Base-by-base conservation (phyloP, 2,113 vertebrate species). In the Gadus macrocephalus region DNA sequence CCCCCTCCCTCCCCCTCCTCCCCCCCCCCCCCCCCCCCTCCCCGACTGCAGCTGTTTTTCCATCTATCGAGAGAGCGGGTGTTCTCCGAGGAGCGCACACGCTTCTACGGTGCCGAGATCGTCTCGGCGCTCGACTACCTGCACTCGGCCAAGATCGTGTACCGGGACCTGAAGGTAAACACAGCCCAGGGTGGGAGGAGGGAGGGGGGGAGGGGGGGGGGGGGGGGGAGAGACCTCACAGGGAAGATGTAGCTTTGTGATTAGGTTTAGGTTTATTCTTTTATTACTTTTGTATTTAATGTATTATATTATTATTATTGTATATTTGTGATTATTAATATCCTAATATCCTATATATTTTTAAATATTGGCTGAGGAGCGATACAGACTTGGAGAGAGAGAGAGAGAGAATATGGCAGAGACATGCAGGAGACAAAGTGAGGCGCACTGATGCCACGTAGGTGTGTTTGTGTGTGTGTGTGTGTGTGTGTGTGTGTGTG, bases 21-120 rank as follows among this genome's bases (percentile, higher is more conserved):
- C 17, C 66, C 22, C 31, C 19, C 19, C 56, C 15, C 55, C 15
- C 15, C n/a, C 20, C 12, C 49, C n/a, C 22, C 56, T 55, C 76
- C 4, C 77, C 78, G 94, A 95, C 94, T 91, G 94, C 96, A 98
- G 97, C 97, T 98, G 97, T 99, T 99, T 97, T 98, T 98, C 96
- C 97, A 98, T 98, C 98, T 99, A 95, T 98, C 96, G 93, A 96
- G 97, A 97, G 97, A 98, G 91, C 92, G 96, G 78, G 94, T 98
- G 94, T 98, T 98, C 95, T 98, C 97, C 19, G 96, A 99, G 93
- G 97, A 98, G 89, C 96, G 96, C 90, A 98, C 96, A 75, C 95
- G 95, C 88, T 98, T 98, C 94, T 98, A 98, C 80, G 96, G 96
- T 68, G 96, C 96, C 82, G 96, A 99, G 92, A 98, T 98, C 86